Evolutionary conservation across 2,113 vertebrate genomes (phyloP).

Genomic region (Neolamprologus cancellatus): DNA sequence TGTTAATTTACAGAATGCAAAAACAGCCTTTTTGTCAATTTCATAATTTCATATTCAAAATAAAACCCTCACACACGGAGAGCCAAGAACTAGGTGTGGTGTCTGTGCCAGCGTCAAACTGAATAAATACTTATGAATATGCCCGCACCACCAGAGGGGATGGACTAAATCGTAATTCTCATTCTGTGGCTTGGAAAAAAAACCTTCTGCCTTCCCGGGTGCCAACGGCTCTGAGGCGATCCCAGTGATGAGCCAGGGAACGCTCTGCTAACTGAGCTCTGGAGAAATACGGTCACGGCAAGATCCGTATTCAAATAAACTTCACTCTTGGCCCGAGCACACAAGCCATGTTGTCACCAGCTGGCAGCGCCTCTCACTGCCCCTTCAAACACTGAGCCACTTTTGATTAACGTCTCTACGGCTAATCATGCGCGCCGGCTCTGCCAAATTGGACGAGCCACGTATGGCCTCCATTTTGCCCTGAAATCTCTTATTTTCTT

Average conservation of each 20-base stretch:
- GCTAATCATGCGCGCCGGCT: constrained; percentile 58
- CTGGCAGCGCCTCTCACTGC: constrained; percentile 60
- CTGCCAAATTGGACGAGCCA: constrained; percentile 66
- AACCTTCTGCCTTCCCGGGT: constrained; percentile 48
- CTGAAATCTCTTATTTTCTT: constrained; percentile 34
- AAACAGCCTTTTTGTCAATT: constrained; percentile 46
- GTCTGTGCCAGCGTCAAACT: constrained; percentile 54
- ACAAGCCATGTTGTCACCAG: constrained; percentile 72
- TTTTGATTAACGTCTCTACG: constrained; percentile 71
- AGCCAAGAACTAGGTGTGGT: constrained; percentile 43
- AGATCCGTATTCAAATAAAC: constrained; percentile 74
- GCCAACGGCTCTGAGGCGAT: constrained; percentile 66
- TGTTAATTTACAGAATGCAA: constrained; percentile 32
- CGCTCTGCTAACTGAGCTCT: constrained; percentile 62
- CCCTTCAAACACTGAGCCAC: constrained; percentile 69
- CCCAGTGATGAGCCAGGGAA: constrained; percentile 64
- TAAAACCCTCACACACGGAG: constrained; percentile 27
- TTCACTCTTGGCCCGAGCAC: constrained; percentile 67
- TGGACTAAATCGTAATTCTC: constrained; percentile 58
- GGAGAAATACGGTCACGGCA: constrained; percentile 67
- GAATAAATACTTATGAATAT: constrained; percentile 62
- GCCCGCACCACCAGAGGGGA: constrained; percentile 61
- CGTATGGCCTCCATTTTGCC: constrained; percentile 56
- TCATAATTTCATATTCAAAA: constrained; percentile 52
- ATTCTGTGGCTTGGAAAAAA: constrained; percentile 53